phyloP scores from a whole-genome alignment of 2,888 invertebrate species.

The Baccha elongata region DNA sequence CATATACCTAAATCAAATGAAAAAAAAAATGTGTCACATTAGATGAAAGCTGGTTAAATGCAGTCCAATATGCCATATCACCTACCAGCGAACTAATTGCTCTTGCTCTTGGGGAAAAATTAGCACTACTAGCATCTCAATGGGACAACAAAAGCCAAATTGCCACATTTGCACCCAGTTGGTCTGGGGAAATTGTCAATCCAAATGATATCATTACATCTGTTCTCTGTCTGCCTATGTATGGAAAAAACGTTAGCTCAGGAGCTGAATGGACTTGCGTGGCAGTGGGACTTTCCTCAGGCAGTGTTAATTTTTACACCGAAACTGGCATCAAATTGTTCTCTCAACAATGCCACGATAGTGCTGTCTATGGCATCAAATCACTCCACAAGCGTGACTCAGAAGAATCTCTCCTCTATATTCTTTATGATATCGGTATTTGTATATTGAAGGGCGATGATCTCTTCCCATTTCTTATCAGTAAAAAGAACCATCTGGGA shows the following conservation, averaged over 20 bases:
- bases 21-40: constrained; percentile 11
- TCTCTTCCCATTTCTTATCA: constrained; percentile 90
- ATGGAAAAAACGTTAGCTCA: constrained; percentile 83
- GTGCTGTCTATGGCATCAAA: constrained; percentile 90
- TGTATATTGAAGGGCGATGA: constrained; percentile 88
- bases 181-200: constrained; percentile 84
- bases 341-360: constrained; percentile 92
- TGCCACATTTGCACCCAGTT: constrained; percentile 84
- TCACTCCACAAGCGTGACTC: constrained; percentile 84
- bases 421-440: constrained; percentile 87
- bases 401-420: constrained; percentile 79
- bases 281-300: constrained; percentile 92
- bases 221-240: constrained; percentile 83
- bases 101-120: constrained; percentile 86
- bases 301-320: constrained; percentile 93
- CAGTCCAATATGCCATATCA: constrained; percentile 87
- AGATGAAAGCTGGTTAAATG: constrained; percentile 87
- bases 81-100: constrained; percentile 89
- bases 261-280: constrained; percentile 96
- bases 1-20: no score
- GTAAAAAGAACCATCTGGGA: constrained; percentile 84
- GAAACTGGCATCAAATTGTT: constrained; percentile 92
- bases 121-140: constrained; percentile 87
- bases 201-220: constrained; percentile 83
- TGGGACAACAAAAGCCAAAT: constrained; percentile 83